These are phyloP conservation scores for Drosophila emarginata DNA, from an alignment of 2,888 invertebrate species.

Conservation along the genomic window DNA sequence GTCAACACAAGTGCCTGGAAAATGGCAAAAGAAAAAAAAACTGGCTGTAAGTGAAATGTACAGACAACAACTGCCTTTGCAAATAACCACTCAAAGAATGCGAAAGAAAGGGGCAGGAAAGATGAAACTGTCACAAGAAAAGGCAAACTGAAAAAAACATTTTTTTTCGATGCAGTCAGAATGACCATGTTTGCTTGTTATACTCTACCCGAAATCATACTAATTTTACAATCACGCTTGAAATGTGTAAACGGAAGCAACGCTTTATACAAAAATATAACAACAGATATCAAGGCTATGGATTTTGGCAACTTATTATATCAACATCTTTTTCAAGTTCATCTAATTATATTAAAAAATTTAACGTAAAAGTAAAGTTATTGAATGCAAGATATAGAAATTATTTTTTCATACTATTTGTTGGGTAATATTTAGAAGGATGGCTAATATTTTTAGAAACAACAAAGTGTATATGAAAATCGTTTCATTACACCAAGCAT, in stretches of 20 bases:
- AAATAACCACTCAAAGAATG: slow-evolving; percentile 42
- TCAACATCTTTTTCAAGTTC: too few species aligned
- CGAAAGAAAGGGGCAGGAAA: slow-evolving; percentile 19
- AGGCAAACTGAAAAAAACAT: slow-evolving; percentile 24
- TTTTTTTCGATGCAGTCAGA: slow-evolving; percentile 40
- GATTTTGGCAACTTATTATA: too few species aligned
- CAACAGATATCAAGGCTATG: too few species aligned
- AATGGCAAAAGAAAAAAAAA: slow-evolving; percentile 29
- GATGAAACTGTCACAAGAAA: slow-evolving; percentile 11
- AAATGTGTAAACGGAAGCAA: too few species aligned
- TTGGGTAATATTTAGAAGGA: too few species aligned
- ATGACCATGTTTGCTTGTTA: slow-evolving; percentile 10
- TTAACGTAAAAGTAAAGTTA: too few species aligned
- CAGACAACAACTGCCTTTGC: slow-evolving; percentile 46
- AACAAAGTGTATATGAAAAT: not conserved
- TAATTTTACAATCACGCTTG: too few species aligned
- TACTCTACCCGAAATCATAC: not conserved
- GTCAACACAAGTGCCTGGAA: slow-evolving; percentile 55
- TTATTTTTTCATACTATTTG: too few species aligned
- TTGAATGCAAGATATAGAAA: too few species aligned
- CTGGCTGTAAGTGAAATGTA: slow-evolving; percentile 56
- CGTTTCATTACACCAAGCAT: not conserved
- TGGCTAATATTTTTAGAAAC: too few species aligned
- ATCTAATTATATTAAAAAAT: too few species aligned
- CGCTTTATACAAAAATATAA: too few species aligned